Conservation (phyloP, 1,140 invertebrate species). For the Caenorhabditis tropicalis region DNA sequence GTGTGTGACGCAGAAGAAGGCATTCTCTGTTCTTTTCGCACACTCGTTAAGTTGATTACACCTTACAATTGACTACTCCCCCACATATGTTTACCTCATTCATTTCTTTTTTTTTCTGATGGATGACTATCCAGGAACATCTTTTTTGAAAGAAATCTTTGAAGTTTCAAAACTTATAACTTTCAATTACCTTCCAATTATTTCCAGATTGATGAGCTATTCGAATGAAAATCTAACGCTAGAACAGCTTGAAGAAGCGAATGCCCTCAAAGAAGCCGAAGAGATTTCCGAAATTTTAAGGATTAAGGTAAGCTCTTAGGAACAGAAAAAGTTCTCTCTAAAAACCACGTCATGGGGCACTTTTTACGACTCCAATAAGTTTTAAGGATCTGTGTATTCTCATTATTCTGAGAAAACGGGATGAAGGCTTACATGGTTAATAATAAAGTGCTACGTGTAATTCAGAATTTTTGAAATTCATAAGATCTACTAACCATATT, state of each 20-base stretch:
- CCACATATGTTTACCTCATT: neutral
- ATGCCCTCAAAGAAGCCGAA: constrained; percentile 18
- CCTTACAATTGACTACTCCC: neutral
- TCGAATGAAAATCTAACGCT: constrained; percentile 30
- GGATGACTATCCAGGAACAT: too few relatives aligned
- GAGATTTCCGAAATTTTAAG: constrained; percentile 29
- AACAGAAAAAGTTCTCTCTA: neutral
- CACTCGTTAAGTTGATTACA: constrained; percentile 38
- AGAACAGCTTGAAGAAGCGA: neutral
- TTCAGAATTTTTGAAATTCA: too few relatives aligned
- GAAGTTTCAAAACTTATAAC: too few relatives aligned
- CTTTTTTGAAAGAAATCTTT: too few relatives aligned
- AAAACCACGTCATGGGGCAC: too few relatives aligned
- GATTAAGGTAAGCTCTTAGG: neutral
- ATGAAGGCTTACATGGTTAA: neutral
- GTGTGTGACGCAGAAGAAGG: neutral
- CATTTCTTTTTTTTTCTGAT: neutral
- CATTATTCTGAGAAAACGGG: neutral
- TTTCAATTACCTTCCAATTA: too few relatives aligned
- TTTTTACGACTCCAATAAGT: too few relatives aligned
- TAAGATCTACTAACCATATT: too few relatives aligned
- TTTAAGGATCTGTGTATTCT: too few relatives aligned
- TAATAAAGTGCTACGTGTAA: neutral
- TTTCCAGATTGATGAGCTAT: constrained; percentile 37
- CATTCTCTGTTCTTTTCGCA: neutral